Percentiles rank a stretch among this genome's conserved stretches.
Evolutionary conservation across 2,888 invertebrate genomes (phyloP).

Genomic region (Aphodius sticticus): DNA sequence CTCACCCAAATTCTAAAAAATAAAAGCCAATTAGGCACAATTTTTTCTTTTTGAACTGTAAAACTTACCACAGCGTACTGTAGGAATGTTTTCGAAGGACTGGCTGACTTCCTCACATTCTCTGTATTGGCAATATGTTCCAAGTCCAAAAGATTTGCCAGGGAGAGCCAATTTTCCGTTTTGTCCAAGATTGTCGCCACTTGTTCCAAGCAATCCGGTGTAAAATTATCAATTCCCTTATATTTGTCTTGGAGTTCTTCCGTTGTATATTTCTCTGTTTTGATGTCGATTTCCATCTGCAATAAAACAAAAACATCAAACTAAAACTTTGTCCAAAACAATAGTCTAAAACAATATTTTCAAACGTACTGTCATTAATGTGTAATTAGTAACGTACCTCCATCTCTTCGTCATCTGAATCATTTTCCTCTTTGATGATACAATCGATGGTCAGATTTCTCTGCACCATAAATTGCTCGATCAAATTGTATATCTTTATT

Average conservation of each 20-base stretch:
- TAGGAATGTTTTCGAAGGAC: constrained; percentile 66
- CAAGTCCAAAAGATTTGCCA: constrained; percentile 65
- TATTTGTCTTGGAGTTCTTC: constrained; percentile 51
- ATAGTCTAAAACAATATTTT: too few relatives aligned
- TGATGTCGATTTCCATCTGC: constrained; percentile 47
- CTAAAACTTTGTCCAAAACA: constrained; percentile 40
- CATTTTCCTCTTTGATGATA: constrained; percentile 63
- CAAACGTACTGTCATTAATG: too few relatives aligned
- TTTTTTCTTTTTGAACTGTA: neutral
- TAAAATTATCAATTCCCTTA: constrained; percentile 38
- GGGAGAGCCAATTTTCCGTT: constrained; percentile 66
- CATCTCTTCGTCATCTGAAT: constrained; percentile 51
- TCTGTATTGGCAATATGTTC: constrained; percentile 60
- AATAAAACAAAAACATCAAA: constrained; percentile 13
- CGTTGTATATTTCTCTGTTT: constrained; percentile 47
- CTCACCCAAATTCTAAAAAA: constrained; percentile 50
- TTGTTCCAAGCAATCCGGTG: constrained; percentile 57
- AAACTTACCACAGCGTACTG: constrained; percentile 63
- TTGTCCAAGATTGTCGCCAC: constrained; percentile 65
- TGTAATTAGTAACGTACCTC: constrained; percentile 36
- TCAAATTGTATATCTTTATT: constrained; percentile 55
- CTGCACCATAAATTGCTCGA: constrained; percentile 62
- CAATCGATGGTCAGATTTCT: constrained; percentile 61
- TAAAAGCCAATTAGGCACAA: constrained; percentile 6
- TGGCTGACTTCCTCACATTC: constrained; percentile 61